Evolutionary conservation across 1,140 invertebrate species (phyloP), one percentile per base, ranked within the genome.

Genomic region (Euura lappo): DNA sequence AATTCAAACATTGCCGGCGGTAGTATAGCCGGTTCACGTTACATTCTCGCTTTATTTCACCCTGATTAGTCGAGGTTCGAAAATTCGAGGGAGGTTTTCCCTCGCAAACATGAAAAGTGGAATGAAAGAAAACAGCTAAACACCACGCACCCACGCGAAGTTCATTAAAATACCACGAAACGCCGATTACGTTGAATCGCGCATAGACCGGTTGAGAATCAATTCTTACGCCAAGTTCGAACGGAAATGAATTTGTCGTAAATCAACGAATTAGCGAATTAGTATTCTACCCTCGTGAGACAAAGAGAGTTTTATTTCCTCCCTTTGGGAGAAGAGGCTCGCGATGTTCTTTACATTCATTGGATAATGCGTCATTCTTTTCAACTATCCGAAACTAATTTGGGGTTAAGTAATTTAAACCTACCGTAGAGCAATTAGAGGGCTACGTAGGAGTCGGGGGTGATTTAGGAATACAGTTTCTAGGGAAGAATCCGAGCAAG

Each of bases 301-400:
- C 8, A 8, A 6, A 60, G 51, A 60, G 6, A 80, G 28, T 28
- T 1, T 1, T 28, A 28, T 28, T 28, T 28, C 28, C 28, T 28
- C 28, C 28, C 28, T 28, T 28, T 28, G 28, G 28, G 28, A 28
- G 28, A 28, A 28, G 28, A n/a, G 11, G 6, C 66, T 44, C 66
- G 8, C n/a, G 76, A 72, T 75, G 51, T 80, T 74, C 76, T 72
- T 77, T 73, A 75, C 71, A 77, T 76, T 79, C 79, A 77, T 79
- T 80, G 77, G 73, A 78, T 80, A 75, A 79, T 79, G 80, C 81
- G 80, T 82, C 77, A 82, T 85, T 84, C 84, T 85, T 85, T 86
- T 85, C 79, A 82, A 83, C 83, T 84, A 85, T 85, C 81, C 81
- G 73, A 85, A 86, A 85, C 82, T 82, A 86, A 86, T 85, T 86